Evolutionary conservation across 2,113 vertebrate genomes (phyloP), one percentile per base, ranked within the genome.

Genomic region (Numida meleagris): DNA sequence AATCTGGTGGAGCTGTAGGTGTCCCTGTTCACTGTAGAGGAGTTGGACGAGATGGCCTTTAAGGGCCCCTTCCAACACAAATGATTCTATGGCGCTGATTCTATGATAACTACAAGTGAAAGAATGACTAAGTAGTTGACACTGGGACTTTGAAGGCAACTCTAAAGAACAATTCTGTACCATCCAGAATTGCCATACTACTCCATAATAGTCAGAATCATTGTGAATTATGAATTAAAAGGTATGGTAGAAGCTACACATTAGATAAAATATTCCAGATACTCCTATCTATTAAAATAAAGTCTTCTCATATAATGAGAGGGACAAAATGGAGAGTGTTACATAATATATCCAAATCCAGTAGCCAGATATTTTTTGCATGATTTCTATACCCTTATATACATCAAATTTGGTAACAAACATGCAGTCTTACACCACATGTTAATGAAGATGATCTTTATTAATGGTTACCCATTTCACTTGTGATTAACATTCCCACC

Each of bases 401-500:
- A 23, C 31, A 89, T 77, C 10, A 82, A 33, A 46, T 50, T 42
- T 88, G 17, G 17, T 3, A 82, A 40, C 65, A 42, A 85, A 29
- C 6, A 42, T 9, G 4, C 4, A 27, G 25, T 27, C 23, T 90
- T 79, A 43, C 67, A 19, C 43, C n/a, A 63, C 12, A 25, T 1
- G 7, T 51, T 36, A 79, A 82, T 48, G 48, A 86, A 68, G 19
- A 74, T 0, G 4, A 24, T 16, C 18, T 55, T 75, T 45, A 82
- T 12, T 25, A 33, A 67, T 3, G 2, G 20, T 14, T 59, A 34
- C 0, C 0, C 2, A 34, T 67, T 74, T 78, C 42, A 34, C 43
- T 50, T 68, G 46, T 2, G 58, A 68, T 90, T 82, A 84, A 51
- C 1, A 0, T 62, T 84, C 31, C 58, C 27, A 43, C 34, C 50